Base-by-base conservation (phyloP, 2,888 invertebrate species). In the Tenthredo mesomela region DNA sequence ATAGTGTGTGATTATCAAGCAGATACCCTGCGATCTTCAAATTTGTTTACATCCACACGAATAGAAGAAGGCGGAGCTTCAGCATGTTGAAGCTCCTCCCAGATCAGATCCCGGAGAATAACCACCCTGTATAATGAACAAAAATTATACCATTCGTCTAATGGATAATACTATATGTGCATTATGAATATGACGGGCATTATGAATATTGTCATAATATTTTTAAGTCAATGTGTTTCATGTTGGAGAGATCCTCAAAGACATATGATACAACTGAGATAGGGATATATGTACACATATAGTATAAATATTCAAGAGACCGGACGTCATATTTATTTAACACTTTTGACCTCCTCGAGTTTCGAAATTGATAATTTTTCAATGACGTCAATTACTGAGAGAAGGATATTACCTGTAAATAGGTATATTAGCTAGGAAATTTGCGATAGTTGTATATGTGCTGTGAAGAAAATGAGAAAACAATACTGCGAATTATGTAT, bases 341-440 rank as follows among this genome's bases (percentile, higher is more conserved):
- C 58, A 21, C 58, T 61, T 80, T 25, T n/a, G 61, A 21, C 47
- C 58, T 80, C 37, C 21, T 73, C 37, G n/a, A 12, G 37, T 61
- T 18, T 58, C 21, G 18, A 9, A 80, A 80, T 80, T 61, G 37
- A 7, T 37, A 21, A 80, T 80, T 25, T 12, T 47, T 0, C 80
- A 21, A 21, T 80, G 80, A 80, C 80, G 80, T 80, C 80, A 80
- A 61, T 80, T 21, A 6, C 47, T 6, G 29, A 1, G 29, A 77
- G 33, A 18, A 77, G 77, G 54, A 21, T 18, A 33, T 33, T 18
- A 15, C 25, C 12, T 12, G 0, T 33, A 18, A 47, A 2, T 2
- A 2, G 47, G 4, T 33, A 18, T 18, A 25, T 9, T 9, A 21
- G 71, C 10, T 43, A 43, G 1, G 10, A 40, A 10, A 40, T 21